Evolutionary conservation across 2,797 vertebrate genomes (phyloP).

Genomic region (Oreochromis grahami): DNA sequence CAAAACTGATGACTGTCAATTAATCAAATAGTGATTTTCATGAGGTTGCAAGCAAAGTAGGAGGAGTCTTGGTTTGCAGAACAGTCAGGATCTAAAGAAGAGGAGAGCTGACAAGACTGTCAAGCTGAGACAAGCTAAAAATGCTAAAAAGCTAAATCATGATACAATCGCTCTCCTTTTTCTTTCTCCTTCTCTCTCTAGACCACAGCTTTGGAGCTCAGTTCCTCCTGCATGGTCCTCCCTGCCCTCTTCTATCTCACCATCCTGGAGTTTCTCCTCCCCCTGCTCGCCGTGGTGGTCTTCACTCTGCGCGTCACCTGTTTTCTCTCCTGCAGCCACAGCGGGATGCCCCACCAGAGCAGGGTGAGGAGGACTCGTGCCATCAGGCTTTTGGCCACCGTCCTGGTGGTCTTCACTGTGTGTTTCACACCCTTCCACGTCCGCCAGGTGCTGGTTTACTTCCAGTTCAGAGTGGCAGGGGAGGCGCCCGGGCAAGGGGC

Average conservation of each 20-base stretch:
- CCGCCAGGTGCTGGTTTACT: slow-evolving; percentile 82
- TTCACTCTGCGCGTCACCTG: slow-evolving; percentile 90
- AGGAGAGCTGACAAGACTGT: not conserved
- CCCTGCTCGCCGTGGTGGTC: slow-evolving; percentile 84
- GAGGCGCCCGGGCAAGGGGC: slow-evolving; percentile 40
- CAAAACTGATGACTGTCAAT: not conserved
- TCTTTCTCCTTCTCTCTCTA: slow-evolving; percentile 27
- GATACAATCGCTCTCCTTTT: not conserved
- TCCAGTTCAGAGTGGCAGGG: slow-evolving; percentile 59
- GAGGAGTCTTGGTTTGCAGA: not conserved
- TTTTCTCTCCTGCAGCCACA: slow-evolving; percentile 79
- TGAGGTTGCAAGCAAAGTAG: not conserved
- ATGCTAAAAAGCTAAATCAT: not conserved
- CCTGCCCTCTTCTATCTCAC: slow-evolving; percentile 85
- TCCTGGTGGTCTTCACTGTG: slow-evolving; percentile 90
- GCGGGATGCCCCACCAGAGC: slow-evolving; percentile 83
- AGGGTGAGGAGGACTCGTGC: slow-evolving; percentile 83
- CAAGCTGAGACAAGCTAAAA: not conserved
- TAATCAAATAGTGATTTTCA: not conserved
- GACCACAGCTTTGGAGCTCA: slow-evolving; percentile 74
- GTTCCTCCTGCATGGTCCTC: slow-evolving; percentile 75
- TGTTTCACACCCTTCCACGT: slow-evolving; percentile 95
- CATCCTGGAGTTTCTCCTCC: slow-evolving; percentile 89
- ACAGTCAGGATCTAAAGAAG: not conserved
- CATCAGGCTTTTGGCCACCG: slow-evolving; percentile 84